Evolutionary conservation across 2,888 invertebrate genomes (phyloP).

Genomic region (Magallana nippona): DNA sequence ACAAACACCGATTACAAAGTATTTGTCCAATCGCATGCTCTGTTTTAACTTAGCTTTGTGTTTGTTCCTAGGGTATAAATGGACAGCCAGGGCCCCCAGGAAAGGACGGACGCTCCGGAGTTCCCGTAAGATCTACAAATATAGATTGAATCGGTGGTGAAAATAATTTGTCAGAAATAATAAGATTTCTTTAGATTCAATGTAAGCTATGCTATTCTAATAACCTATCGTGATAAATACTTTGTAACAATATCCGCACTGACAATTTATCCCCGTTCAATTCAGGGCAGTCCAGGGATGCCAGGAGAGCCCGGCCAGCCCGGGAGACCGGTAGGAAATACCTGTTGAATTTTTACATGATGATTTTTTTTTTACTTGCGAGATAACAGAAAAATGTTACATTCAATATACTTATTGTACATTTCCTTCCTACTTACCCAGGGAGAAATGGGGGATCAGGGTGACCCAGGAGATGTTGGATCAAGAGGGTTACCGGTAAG

Average conservation of each 20-base stretch:
- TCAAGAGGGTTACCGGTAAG: constrained; percentile 78
- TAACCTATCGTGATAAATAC: no score
- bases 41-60: not conserved
- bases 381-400: no score
- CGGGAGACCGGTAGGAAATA: constrained; percentile 56
- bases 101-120: constrained; percentile 42
- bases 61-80: constrained; percentile 50
- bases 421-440: constrained; percentile 47
- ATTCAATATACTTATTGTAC: not conserved
- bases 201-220: not conserved
- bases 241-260: not conserved
- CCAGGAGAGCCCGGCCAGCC: constrained; percentile 56
- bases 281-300: constrained; percentile 48
- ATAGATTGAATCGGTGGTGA: no score
- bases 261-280: not conserved
- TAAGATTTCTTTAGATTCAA: not conserved
- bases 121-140: constrained; percentile 6
- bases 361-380: not conserved
- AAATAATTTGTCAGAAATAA: no score
- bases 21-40: not conserved
- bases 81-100: constrained; percentile 57
- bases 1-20: not conserved
- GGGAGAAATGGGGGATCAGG: constrained; percentile 65
- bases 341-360: not conserved
- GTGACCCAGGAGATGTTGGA: constrained; percentile 82